phyloP scores from a whole-genome alignment of 1,140 invertebrate genomes.

The Patella vulgata region DNA sequence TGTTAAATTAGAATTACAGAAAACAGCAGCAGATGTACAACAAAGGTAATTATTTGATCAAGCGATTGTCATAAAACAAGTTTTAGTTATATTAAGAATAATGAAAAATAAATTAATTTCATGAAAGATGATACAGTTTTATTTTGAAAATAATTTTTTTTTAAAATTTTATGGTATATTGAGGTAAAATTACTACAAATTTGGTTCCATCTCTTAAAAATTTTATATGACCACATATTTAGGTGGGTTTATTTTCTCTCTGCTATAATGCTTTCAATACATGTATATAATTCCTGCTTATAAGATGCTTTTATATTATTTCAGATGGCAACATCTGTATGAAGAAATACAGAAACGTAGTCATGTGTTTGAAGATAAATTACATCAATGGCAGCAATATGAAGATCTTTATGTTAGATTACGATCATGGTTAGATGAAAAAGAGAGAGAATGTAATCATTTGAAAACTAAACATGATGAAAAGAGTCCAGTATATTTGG shows the following conservation, averaged over 20 bases:
- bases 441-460: conserved; percentile 48
- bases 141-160: too few relatives aligned
- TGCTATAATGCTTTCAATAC: too few relatives aligned
- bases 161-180: too few relatives aligned
- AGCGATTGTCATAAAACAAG: background rate
- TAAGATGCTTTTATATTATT: too few relatives aligned
- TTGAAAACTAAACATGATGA: conserved; percentile 40
- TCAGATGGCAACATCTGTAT: conserved; percentile 42
- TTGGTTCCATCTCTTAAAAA: too few relatives aligned
- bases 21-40: conserved; percentile 46
- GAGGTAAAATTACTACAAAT: too few relatives aligned
- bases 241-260: too few relatives aligned
- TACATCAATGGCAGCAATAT: conserved; percentile 53
- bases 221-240: too few relatives aligned
- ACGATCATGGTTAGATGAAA: conserved; percentile 48
- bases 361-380: conserved; percentile 41
- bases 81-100: too few relatives aligned
- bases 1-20: conserved; percentile 48
- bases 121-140: too few relatives aligned
- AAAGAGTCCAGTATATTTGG: conserved; percentile 39
- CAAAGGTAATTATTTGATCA: conserved; percentile 8
- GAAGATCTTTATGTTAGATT: conserved; percentile 46
- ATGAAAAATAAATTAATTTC: too few relatives aligned
- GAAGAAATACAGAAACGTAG: conserved; percentile 36
- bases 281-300: too few relatives aligned